A percentile compares a stretch with the other conserved stretches of the same genome.
These are phyloP conservation scores for Physeter macrocephalus DNA, from an alignment of 2,113 vertebrate genomes.

Conservation along the genomic window DNA sequence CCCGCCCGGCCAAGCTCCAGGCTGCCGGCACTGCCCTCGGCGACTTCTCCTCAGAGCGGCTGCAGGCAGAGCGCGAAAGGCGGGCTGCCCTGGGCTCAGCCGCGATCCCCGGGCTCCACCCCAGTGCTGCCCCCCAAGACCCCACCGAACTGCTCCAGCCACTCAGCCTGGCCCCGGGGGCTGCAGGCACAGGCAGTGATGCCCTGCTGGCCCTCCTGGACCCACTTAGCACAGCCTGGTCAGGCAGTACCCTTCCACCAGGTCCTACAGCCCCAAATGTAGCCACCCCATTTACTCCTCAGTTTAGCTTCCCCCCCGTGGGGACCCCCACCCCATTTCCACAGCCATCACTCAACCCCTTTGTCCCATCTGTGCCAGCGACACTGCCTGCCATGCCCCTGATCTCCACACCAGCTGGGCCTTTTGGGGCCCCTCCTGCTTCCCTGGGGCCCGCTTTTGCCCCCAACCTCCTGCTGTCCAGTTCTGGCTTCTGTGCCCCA, in stretches of 20 bases:
- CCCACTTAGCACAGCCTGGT: slow-evolving; percentile 81
- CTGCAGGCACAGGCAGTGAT: slow-evolving; percentile 53
- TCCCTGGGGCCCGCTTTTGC: slow-evolving; percentile 84
- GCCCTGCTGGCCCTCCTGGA: slow-evolving; percentile 92
- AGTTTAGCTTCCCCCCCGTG: slow-evolving; percentile 77
- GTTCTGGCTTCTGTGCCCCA: slow-evolving; percentile 78
- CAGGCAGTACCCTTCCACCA: slow-evolving; percentile 5
- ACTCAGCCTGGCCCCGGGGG: slow-evolving; percentile 70
- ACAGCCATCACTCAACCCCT: slow-evolving; percentile 87
- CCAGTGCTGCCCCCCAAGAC: slow-evolving; percentile 19
- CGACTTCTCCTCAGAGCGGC: slow-evolving; percentile 61
- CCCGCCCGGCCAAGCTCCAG: slow-evolving; percentile 80
- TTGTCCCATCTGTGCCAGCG: slow-evolving; percentile 78
- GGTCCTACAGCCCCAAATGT: slow-evolving; percentile 38
- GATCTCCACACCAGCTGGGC: slow-evolving; percentile 75
- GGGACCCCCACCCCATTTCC: slow-evolving; percentile 76
- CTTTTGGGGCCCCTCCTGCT: slow-evolving; percentile 78
- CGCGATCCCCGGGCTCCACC: slow-evolving; percentile 24
- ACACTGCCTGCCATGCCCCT: slow-evolving; percentile 74
- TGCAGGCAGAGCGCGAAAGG: slow-evolving; percentile 46
- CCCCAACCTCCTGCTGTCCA: slow-evolving; percentile 77
- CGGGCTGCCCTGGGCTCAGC: slow-evolving; percentile 63
- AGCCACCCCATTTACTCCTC: slow-evolving; percentile 71
- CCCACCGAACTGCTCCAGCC: slow-evolving; percentile 82
- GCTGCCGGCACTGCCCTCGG: slow-evolving; percentile 44